phyloP scores from a whole-genome alignment of 2,888 invertebrate genomes.

The Bellardia bayeri region DNA sequence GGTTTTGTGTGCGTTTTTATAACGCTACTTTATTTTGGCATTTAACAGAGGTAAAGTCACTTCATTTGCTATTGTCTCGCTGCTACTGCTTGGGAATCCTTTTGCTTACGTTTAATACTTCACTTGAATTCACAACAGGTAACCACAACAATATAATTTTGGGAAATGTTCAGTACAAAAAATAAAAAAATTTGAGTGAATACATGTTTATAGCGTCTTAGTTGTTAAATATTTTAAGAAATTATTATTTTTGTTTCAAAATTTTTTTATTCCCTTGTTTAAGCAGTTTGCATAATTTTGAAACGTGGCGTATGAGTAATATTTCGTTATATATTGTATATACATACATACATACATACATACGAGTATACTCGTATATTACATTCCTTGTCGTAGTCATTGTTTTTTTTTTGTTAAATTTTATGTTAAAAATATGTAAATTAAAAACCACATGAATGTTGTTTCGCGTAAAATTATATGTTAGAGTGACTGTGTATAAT shows the following conservation, averaged over 20 bases:
- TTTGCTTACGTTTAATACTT: slow-evolving; percentile 1
- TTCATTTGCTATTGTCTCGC: neutral
- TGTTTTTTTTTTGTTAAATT: slow-evolving; percentile 3
- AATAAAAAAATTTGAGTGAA: no score
- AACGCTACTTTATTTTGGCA: slow-evolving; percentile 1
- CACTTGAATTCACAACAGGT: slow-evolving; percentile 31
- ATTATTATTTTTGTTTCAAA: neutral
- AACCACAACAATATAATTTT: slow-evolving; percentile 36
- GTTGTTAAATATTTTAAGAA: slow-evolving; percentile 8
- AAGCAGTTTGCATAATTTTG: neutral
- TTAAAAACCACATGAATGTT: slow-evolving; percentile 31
- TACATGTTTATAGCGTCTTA: neutral
- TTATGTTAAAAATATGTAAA: slow-evolving; percentile 56
- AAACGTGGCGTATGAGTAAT: slow-evolving; percentile 18
- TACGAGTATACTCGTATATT: no score
- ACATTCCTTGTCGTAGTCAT: neutral
- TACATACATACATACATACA: no score
- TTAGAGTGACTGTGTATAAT: neutral
- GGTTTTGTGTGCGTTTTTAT: neutral
- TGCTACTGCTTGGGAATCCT: slow-evolving; percentile 13
- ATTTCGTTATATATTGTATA: neutral
- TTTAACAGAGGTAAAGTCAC: slow-evolving; percentile 13
- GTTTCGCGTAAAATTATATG: neutral
- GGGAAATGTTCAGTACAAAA: neutral
- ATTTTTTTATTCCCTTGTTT: neutral